phyloP scores from a whole-genome alignment of 92 coral and sea anemone genomes.

The Desmophyllum pertusum region DNA sequence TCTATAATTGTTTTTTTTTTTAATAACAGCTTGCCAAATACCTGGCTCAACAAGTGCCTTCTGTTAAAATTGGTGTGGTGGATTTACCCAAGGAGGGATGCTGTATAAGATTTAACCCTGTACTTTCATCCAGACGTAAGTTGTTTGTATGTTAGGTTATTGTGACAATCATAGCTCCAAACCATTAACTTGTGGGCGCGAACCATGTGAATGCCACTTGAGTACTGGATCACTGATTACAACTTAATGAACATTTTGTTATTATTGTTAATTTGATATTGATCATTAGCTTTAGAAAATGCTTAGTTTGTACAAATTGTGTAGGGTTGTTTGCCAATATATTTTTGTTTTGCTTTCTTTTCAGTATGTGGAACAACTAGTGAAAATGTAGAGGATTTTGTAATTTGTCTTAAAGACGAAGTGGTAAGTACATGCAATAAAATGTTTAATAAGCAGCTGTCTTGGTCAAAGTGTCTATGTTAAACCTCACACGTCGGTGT shows the following conservation, averaged over 20 bases:
- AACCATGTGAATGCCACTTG: background rate
- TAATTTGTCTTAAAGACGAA: constrained; percentile 76
- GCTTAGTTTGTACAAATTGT: background rate
- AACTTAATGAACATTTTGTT: too few relatives aligned
- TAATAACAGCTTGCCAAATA: constrained; percentile 75
- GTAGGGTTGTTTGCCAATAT: background rate
- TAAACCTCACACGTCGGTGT: background rate
- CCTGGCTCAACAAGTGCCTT: constrained; percentile 74
- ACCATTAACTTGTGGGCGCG: too few relatives aligned
- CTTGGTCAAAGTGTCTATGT: background rate
- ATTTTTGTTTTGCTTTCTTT: constrained; percentile 7
- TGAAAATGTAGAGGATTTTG: constrained; percentile 82
- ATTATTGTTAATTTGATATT: background rate
- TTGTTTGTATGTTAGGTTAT: background rate
- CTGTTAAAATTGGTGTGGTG: constrained; percentile 77
- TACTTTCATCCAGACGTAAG: constrained; percentile 83
- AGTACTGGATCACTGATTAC: too few relatives aligned
- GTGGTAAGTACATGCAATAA: constrained; percentile 65
- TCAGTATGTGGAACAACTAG: constrained; percentile 88
- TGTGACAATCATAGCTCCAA: background rate
- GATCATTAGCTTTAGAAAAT: background rate
- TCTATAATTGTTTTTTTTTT: background rate
- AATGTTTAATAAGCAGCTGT: background rate
- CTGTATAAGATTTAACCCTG: constrained; percentile 88
- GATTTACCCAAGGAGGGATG: constrained; percentile 83